Percentiles rank a stretch among this genome's conserved stretches.
phyloP scores from a whole-genome alignment of 2,888 invertebrate species.

The Sphaerophoria taeniata region DNA sequence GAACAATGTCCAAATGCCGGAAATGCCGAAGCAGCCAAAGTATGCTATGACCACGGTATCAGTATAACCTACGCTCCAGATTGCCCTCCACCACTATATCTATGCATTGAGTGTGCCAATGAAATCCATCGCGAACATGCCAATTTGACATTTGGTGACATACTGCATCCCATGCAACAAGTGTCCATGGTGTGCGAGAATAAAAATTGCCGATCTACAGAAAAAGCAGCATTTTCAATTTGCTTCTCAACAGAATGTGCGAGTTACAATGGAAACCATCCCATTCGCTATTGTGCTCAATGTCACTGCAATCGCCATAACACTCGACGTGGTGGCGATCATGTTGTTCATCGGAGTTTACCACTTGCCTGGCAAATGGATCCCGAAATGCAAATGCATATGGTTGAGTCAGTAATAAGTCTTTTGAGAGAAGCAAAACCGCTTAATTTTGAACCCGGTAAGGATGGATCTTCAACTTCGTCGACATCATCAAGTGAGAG shows the following conservation, averaged over 20 bases:
- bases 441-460: conserved; percentile 87
- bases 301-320: conserved; percentile 96
- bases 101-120: conserved; percentile 98
- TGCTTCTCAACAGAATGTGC: conserved; percentile 99
- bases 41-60: conserved; percentile 96
- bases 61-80: conserved; percentile 93
- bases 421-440: conserved; percentile 96
- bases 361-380: conserved; percentile 95
- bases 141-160: conserved; percentile 92
- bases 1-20: conserved; percentile 95
- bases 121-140: conserved; percentile 95
- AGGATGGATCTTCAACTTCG: conserved; percentile 80
- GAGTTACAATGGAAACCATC: conserved; percentile 97
- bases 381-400: conserved; percentile 94
- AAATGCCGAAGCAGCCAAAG: conserved; percentile 94
- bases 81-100: conserved; percentile 96
- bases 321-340: conserved; percentile 93
- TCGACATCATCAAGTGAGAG: conserved; percentile 78
- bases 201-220: conserved; percentile 96
- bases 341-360: conserved; percentile 94
- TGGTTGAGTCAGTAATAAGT: conserved; percentile 96
- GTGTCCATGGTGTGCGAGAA: conserved; percentile 98
- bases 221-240: conserved; percentile 96
- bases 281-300: conserved; percentile 95
- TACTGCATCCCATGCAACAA: conserved; percentile 96